Evolutionary conservation across 2,888 invertebrate genomes (phyloP).

Genomic region (Junonia oenone): DNA sequence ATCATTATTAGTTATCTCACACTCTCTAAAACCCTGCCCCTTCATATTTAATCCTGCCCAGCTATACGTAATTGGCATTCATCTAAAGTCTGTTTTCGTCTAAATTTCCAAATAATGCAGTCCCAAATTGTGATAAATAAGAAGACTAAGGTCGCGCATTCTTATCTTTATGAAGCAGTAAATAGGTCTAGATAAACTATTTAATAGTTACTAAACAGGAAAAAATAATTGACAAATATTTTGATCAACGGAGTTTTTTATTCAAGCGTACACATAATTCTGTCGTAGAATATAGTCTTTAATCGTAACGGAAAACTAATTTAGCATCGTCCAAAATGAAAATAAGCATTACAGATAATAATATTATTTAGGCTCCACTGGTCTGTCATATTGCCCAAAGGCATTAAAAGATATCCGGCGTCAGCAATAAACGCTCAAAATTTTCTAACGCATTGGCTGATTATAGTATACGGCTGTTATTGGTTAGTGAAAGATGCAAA

Average conservation of each 20-base stretch:
- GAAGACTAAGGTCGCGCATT: conserved; percentile 30
- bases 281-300: not conserved
- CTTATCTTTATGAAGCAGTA: conserved; percentile 10
- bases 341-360: not conserved
- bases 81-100: conserved; percentile 16
- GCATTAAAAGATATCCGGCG: conserved; percentile 38
- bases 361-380: not conserved
- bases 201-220: conserved; percentile 25
- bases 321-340: not conserved
- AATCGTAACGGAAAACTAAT: not conserved
- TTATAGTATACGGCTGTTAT: conserved; percentile 77
- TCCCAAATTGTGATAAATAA: conserved; percentile 39
- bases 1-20: conserved; percentile 20
- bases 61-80: conserved; percentile 23
- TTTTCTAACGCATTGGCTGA: conserved; percentile 71
- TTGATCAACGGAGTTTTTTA: conserved; percentile 6
- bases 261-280: not conserved
- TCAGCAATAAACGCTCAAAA: conserved; percentile 59
- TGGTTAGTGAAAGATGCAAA: conserved; percentile 77
- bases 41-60: conserved; percentile 15
- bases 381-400: conserved; percentile 1
- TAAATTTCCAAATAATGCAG: conserved; percentile 19
- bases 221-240: conserved; percentile 6
- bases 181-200: conserved; percentile 27
- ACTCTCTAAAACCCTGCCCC: conserved; percentile 25